Evolutionary conservation across 2,113 vertebrate species (phyloP).

Genomic region (Gambusia affinis): DNA sequence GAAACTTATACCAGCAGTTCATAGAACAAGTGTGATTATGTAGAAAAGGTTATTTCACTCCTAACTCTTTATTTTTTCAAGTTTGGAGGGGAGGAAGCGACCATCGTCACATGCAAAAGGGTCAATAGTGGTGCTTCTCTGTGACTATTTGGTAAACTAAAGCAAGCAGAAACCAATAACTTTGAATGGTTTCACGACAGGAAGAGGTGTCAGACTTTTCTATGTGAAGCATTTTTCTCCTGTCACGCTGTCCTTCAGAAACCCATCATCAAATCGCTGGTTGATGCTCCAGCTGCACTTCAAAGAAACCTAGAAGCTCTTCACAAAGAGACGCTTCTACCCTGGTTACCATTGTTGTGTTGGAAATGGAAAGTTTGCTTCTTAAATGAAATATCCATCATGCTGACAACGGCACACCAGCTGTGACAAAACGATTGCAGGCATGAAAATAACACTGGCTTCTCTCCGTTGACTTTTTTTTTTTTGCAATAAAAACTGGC

Average conservation of each 20-base stretch:
- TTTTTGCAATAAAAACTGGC: conserved; percentile 35
- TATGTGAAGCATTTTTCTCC: conserved; percentile 6
- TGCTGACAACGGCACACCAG: conserved; percentile 43
- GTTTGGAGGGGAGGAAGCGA: too few relatives aligned
- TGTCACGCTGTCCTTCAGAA: conserved; percentile 42
- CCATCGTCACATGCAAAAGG: too few relatives aligned
- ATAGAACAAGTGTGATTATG: too few relatives aligned
- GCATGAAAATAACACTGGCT: conserved; percentile 36
- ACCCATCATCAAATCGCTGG: conserved; percentile 34
- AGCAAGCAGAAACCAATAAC: conserved; percentile 17
- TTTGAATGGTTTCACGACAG: conserved; percentile 11
- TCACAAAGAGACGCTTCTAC: conserved; percentile 16
- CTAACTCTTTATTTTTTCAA: too few relatives aligned
- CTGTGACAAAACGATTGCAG: conserved; percentile 47
- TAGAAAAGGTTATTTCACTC: too few relatives aligned
- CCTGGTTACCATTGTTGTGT: conserved; percentile 19
- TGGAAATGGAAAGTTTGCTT: conserved; percentile 44
- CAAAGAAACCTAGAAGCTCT: conserved; percentile 22
- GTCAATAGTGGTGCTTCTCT: background rate
- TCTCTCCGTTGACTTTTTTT: conserved; percentile 19
- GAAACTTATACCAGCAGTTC: too few relatives aligned
- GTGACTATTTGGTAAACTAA: background rate
- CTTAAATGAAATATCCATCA: conserved; percentile 19
- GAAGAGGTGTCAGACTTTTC: background rate
- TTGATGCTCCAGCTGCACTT: conserved; percentile 19